Conservation (phyloP, 92 coral and sea anemone species). For the Actinostola sp. region DNA sequence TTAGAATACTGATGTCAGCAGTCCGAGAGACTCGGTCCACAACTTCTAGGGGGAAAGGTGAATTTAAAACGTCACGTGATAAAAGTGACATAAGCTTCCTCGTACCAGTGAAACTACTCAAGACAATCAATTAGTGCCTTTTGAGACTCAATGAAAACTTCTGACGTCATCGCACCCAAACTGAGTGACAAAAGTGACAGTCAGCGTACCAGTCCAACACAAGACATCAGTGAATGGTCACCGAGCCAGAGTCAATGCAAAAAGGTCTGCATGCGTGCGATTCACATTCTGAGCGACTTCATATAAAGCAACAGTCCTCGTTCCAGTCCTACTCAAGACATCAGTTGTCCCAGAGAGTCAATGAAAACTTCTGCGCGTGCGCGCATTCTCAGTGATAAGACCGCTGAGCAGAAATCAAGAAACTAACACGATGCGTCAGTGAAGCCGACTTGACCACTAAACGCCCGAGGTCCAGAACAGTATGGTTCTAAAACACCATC, state of each 20-base stretch:
- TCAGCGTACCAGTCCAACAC: background rate
- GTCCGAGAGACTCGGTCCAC: background rate
- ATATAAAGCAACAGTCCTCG: background rate
- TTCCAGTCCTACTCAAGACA: constrained; percentile 16
- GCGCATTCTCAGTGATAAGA: too few relatives aligned
- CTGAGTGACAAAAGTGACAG: background rate
- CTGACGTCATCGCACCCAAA: background rate
- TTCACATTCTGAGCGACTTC: constrained; percentile 5
- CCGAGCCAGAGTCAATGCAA: background rate
- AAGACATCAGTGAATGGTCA: background rate
- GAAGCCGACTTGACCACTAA: constrained; percentile 37
- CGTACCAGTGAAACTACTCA: too few relatives aligned
- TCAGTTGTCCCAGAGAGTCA: background rate
- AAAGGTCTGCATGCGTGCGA: background rate
- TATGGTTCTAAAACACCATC: constrained; percentile 20
- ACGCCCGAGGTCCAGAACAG: constrained; percentile 32
- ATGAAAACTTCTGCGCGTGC: constrained; percentile 22
- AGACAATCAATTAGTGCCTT: too few relatives aligned
- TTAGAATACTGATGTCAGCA: background rate
- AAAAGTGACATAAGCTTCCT: too few relatives aligned
- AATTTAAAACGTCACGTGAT: too few relatives aligned
- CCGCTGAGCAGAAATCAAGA: background rate
- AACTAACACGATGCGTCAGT: constrained; percentile 8
- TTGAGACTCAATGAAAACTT: too few relatives aligned
- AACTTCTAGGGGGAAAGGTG: too few relatives aligned